A percentile compares a stretch with the other conserved stretches of the same genome.
Evolutionary conservation across 2,797 vertebrate genomes (phyloP).

Genomic region (Gymnoscopelus braueri): DNA sequence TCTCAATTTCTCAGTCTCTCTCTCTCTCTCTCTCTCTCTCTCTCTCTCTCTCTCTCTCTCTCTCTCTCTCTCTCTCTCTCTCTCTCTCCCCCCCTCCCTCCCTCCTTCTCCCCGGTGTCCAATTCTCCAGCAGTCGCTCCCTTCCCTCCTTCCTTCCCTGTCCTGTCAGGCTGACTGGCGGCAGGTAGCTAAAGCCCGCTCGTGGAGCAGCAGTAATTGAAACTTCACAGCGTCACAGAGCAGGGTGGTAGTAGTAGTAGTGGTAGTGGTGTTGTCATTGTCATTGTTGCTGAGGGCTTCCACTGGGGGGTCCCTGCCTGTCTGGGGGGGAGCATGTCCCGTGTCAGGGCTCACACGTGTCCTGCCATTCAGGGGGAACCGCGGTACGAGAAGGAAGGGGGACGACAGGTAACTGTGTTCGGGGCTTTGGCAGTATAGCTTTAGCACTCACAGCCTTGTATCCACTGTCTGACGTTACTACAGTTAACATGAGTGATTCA

Average conservation of each 20-base stretch:
- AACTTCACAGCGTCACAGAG: conserved; percentile 63
- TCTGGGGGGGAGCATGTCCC: conserved; percentile 61
- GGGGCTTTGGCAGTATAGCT: too few species aligned
- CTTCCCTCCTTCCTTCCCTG: conserved; percentile 31
- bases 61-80: neutral
- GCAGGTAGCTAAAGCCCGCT: conserved; percentile 46
- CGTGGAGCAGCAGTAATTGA: conserved; percentile 71
- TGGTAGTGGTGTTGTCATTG: conserved; percentile 53
- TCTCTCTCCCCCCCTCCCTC: conserved; percentile 33
- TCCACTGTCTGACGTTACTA: too few species aligned
- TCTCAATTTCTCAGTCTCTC: neutral
- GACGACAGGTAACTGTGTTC: neutral
- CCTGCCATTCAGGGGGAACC: conserved; percentile 63
- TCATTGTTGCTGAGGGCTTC: conserved; percentile 55
- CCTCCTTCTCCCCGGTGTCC: conserved; percentile 43
- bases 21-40: conserved; percentile 34
- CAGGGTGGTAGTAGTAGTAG: conserved; percentile 14
- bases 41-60: neutral
- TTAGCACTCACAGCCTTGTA: too few species aligned
- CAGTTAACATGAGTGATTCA: too few species aligned
- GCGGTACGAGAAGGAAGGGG: neutral
- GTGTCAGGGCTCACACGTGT: conserved; percentile 65
- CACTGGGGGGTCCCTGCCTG: conserved; percentile 53
- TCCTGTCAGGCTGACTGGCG: conserved; percentile 63
- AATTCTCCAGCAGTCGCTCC: conserved; percentile 41